Percentiles rank a stretch among this genome's conserved stretches.
Conservation (phyloP, 2,797 vertebrate genomes). For the Salarias fasciatus region DNA sequence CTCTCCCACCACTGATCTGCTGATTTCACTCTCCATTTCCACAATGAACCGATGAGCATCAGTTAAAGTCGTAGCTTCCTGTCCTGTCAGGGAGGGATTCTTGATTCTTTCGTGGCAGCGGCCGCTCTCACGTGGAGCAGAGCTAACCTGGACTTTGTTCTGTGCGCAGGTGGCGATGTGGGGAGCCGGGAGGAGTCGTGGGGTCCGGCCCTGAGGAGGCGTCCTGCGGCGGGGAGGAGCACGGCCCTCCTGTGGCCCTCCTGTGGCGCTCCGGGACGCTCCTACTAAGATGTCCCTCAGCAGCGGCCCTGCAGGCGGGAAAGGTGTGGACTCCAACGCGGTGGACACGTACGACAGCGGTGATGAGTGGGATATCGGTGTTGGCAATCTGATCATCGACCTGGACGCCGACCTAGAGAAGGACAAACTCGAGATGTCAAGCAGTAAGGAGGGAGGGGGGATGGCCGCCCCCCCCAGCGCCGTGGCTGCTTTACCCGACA, state of each 20-base stretch:
- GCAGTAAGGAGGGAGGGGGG: constrained; percentile 93
- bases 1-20: too few species aligned
- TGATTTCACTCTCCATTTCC: too few species aligned
- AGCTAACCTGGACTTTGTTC: background rate
- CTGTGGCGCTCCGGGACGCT: constrained; percentile 84
- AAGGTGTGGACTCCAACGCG: constrained; percentile 97
- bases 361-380: constrained; percentile 99
- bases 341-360: constrained; percentile 98
- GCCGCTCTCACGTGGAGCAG: too few species aligned
- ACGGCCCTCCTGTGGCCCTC: constrained; percentile 74
- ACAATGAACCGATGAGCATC: too few species aligned
- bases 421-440: constrained; percentile 98
- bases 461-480: constrained; percentile 88
- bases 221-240: constrained; percentile 69
- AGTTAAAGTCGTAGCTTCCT: too few species aligned
- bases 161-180: constrained; percentile 80
- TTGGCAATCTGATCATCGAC: constrained; percentile 99
- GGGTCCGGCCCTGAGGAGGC: constrained; percentile 73
- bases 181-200: constrained; percentile 74
- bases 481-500: constrained; percentile 92
- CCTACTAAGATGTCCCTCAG: constrained; percentile 99
- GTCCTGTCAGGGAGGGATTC: too few species aligned
- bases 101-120: too few species aligned
- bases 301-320: constrained; percentile 98
- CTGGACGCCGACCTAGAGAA: constrained; percentile 98